Base-by-base conservation (phyloP, 1,140 invertebrate genomes). In the Phymorhynchus buccinoides region DNA sequence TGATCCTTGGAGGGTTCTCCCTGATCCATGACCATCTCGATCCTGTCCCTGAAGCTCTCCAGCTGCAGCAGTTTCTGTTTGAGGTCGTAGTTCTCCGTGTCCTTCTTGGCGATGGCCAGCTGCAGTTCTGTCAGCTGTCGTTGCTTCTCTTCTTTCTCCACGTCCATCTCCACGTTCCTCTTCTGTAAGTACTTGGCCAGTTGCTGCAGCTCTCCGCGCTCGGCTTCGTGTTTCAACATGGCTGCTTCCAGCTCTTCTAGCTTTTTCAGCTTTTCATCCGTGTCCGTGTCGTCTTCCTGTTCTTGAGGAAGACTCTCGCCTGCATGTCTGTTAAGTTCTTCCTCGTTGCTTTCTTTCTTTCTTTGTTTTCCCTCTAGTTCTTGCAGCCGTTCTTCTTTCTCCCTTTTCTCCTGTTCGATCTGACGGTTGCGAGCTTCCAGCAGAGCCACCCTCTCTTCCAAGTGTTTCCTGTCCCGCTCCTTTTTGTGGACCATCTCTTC, bases 51-150 rank as follows among this genome's bases (percentile, higher is more conserved):
- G 73, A 75, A 27, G 73, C 2, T 41, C 30, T 75, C 73, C 73
- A 75, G 73, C 27, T 75, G 73, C 16, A 37, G 2, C 37, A 75
- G 73, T 27, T 41, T 39, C 73, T 75, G 73, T 37, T 75, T 75
- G 37, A 75, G 73, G 9, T 75, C 37, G 73, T 75, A 75, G 37
- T 75, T 75, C 73, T 75, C 73, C 9, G 73, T 37, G 35, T 75
- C 73, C 14, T 37, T 39, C 37, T 27, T 75, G 35, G 35, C 37
- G 37, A 75, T 37, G 35, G 73, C 73, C 32, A 37, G 35, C 37
- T 75, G 73, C 37, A 75, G 73, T 37, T 75, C 73, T 1, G 73
- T 75, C 73, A 75, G 37, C 37, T 75, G 32, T 3, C 37, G 73
- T 6, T 75, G 73, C 37, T 75, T 75, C 35, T 27, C 35, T 16